Evolutionary conservation across 2,888 invertebrate species (phyloP).

Genomic region (Tipula unca): DNA sequence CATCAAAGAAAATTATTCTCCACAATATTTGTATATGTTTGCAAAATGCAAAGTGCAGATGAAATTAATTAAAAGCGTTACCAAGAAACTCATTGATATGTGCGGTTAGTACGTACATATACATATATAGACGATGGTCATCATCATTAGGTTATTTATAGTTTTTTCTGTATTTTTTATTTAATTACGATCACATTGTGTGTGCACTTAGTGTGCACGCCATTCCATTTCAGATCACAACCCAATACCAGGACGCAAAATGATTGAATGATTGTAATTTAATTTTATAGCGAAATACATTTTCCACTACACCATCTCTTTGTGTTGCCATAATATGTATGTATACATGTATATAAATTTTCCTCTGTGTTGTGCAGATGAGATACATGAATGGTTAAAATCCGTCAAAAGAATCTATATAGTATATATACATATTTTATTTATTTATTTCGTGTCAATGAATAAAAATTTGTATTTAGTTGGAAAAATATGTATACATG

Average conservation of each 20-base stretch:
- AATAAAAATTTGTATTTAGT: not conserved
- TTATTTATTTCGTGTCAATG: not conserved
- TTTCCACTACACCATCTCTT: not conserved
- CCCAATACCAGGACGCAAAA: not conserved
- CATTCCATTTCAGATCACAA: not conserved
- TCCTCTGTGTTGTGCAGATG: not conserved
- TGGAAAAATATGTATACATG: not conserved
- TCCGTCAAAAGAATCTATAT: not conserved
- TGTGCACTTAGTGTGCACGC: not conserved
- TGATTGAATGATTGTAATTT: not conserved
- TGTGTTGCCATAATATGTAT: not conserved
- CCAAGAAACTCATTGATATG: slow-evolving; percentile 14
- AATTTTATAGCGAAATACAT: not conserved
- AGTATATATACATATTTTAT: too few species aligned
- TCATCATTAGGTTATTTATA: not conserved
- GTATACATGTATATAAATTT: not conserved
- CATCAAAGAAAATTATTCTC: not conserved
- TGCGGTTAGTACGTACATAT: not conserved
- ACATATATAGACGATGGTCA: not conserved
- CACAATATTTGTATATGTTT: not conserved
- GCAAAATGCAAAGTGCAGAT: not conserved
- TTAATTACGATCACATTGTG: not conserved
- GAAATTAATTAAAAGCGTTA: not conserved
- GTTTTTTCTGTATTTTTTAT: not conserved
- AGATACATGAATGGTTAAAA: not conserved